Base-by-base conservation (phyloP, 2,888 invertebrate species). In the Eupithecia vulgata region DNA sequence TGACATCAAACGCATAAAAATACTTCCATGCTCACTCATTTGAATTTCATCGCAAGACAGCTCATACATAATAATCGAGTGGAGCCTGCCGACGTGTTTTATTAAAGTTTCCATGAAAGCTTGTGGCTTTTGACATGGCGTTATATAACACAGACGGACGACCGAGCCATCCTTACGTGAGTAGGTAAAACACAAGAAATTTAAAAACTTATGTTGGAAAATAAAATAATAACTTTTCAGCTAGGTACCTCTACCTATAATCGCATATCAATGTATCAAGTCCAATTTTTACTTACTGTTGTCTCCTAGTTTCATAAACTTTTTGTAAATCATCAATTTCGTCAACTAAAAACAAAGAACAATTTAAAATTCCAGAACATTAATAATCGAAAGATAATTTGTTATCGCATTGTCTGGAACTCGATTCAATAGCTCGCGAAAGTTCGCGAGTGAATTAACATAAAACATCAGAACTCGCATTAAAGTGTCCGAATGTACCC, bases 381-480 rank as follows among this genome's bases (percentile, higher is more conserved):
- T 71, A 42, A 40, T 64, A 70, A 83, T 83, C 74, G 79, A 80
- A 81, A 80, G 81, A 81, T 80, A 82, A 82, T 84, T 85, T 82
- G 83, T 71, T 82, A 85, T 84, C 82, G 76, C 68, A 75, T 77
- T 80, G 78, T 79, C 77, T 80, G 74, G 71, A 77, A 73, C 75
- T 71, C 76, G 84, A 89, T 88, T 88, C 89, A 86, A 85, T 88
- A 89, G 89, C 88, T 90, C 86, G 57, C 57, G 86, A 82, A 92
- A 93, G 88, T 92, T 91, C 82, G 79, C 83, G 78, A 84, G 37
- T 45, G 87, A 88, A 93, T 94, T 93, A 93, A 90, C 93, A 93
- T 93, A 92, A 93, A 94, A 93, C 93, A 93, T 94, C 93, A 92
- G 87, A 94, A 94, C 90, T 94, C 93, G 90, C 92, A 93, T 94